Evolutionary conservation across 2,888 invertebrate species (phyloP).

Genomic region (Trisateles emortualis): DNA sequence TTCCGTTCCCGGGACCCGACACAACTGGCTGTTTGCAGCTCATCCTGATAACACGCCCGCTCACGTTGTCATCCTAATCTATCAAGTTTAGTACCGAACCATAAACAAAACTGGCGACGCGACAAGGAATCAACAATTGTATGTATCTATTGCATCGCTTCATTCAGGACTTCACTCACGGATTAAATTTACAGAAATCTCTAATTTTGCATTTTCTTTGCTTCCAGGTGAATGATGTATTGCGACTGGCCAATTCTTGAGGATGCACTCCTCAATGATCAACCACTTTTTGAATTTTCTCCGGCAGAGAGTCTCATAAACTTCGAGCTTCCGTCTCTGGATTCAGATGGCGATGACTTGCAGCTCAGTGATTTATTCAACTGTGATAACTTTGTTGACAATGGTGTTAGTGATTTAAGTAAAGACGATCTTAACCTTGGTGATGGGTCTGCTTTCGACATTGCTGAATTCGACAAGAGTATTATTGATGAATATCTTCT

Average conservation of each 20-base stretch:
- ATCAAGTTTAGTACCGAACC: constrained; percentile 7
- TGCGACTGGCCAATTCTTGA: constrained; percentile 69
- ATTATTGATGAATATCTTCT: constrained; percentile 76
- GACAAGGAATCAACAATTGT: constrained; percentile 20
- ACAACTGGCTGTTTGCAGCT: constrained; percentile 63
- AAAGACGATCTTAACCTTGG: constrained; percentile 65
- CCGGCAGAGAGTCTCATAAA: constrained; percentile 81
- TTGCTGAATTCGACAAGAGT: constrained; percentile 75
- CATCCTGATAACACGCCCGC: constrained; percentile 52
- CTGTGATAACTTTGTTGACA: constrained; percentile 72
- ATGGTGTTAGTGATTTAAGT: constrained; percentile 67
- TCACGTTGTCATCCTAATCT: constrained; percentile 17
- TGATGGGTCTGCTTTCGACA: constrained; percentile 71
- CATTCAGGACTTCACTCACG: constrained; percentile 10
- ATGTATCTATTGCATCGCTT: constrained; percentile 24
- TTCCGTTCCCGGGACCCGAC: constrained; percentile 69
- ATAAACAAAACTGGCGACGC: constrained; percentile 31
- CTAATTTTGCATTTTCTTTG: constrained; percentile 13
- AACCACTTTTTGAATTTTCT: constrained; percentile 77
- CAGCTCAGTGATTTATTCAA: constrained; percentile 75
- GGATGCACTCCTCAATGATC: constrained; percentile 73
- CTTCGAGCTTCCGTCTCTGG: constrained; percentile 74
- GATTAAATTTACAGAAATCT: background rate
- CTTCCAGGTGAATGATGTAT: constrained; percentile 72
- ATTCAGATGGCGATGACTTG: constrained; percentile 70